Evolutionary conservation across 2,113 vertebrate species (phyloP), one percentile per base, ranked within the genome.

Genomic region (Tragulus kanchil): DNA sequence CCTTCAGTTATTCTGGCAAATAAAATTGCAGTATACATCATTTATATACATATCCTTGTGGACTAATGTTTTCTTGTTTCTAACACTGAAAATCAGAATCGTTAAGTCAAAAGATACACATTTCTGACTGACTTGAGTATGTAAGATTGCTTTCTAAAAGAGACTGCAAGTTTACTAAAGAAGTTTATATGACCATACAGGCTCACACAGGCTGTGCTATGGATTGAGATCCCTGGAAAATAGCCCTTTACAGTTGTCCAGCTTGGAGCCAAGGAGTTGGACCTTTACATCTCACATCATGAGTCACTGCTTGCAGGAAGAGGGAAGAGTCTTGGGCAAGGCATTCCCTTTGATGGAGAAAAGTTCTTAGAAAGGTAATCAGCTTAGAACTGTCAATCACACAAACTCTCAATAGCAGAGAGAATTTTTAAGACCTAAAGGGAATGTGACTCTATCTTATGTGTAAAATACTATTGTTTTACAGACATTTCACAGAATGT

Each of bases 1-100:
- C 36, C 90, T 81, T 73, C 23, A 81, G 56, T 69, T 96, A 97
- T 64, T 5, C n/a, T 15, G 94, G 58, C 17, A 93, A 75, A 69
- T 58, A 96, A 83, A 89, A 96, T 50, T 90, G 5, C 9, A 95
- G 28, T 50, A 21, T 3, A 75, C 1, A 85, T 59, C 2, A 58
- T 88, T 54, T 64, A 31, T 45, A 78, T 4, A 92, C 54, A 73
- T 56, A n/a, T 79, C 6, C 3, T 95, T 92, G 23, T 52, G 15
- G 52, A 67, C 36, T 45, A 62, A 67, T 81, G 3, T 73, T 89
- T 93, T 90, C 42, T 89, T 82, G 19, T 52, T 93, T 90, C 73
- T 64, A 88, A 78, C 15, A 62, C 48, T 77, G 17, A 82, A 94
- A 90, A 77, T 77, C 36, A 79, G 31, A 11, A 81, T 67, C 21